Evolutionary conservation across 2,113 vertebrate genomes (phyloP).

Genomic region (Halcyon malimbica): DNA sequence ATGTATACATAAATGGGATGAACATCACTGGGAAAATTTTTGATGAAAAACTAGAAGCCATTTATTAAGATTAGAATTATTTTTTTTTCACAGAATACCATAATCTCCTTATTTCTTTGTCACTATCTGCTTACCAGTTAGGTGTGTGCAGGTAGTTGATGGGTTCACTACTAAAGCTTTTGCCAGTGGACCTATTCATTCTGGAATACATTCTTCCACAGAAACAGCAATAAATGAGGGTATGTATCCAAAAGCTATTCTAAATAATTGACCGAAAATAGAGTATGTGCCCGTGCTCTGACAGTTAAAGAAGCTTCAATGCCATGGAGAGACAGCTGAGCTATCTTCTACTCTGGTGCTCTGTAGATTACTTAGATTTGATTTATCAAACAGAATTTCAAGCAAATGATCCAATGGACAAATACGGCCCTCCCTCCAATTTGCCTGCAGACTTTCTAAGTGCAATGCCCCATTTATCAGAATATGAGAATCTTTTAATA

Average conservation of each 20-base stretch:
- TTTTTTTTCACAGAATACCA: background rate
- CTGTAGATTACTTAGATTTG: background rate
- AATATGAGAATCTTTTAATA: background rate
- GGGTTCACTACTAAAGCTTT: background rate
- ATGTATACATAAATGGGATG: background rate
- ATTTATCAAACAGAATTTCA: background rate
- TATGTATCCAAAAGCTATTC: background rate
- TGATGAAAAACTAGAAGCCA: background rate
- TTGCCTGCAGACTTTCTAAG: background rate
- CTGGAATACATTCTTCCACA: background rate
- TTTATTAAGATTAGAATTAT: background rate
- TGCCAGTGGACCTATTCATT: background rate
- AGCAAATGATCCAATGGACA: background rate
- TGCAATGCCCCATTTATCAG: background rate
- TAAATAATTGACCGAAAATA: background rate
- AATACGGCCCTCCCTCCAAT: rapidly evolving
- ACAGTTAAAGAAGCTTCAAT: background rate
- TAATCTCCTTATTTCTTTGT: background rate
- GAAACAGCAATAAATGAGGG: background rate
- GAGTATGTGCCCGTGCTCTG: background rate
- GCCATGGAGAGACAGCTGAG: background rate
- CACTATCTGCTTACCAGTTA: background rate
- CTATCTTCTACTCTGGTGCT: background rate
- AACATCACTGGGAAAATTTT: background rate
- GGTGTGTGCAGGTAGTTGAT: background rate